A percentile compares a stretch with the other conserved stretches of the same genome.
Conservation (phyloP, 2,888 invertebrate genomes). For the Alcis repandata region DNA sequence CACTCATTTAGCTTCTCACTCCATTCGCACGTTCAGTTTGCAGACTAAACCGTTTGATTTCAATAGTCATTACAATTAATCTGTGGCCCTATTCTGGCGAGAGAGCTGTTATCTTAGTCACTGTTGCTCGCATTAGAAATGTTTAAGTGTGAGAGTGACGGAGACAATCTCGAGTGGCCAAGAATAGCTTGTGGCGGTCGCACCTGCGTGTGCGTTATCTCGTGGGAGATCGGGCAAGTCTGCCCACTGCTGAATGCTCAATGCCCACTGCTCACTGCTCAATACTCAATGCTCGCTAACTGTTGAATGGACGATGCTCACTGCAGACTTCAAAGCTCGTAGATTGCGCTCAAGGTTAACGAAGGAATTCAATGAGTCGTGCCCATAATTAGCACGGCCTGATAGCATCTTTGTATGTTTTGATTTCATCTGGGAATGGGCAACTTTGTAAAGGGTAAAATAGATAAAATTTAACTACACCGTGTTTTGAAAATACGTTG, state of each 20-base stretch:
- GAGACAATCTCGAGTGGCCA: too few species aligned
- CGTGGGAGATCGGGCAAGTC: conserved; percentile 30
- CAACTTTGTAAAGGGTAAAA: neutral
- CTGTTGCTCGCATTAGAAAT: too few species aligned
- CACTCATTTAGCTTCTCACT: too few species aligned
- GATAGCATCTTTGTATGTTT: conserved; percentile 19
- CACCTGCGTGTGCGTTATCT: conserved; percentile 21
- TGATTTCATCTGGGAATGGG: conserved; percentile 7
- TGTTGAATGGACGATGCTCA: conserved; percentile 8
- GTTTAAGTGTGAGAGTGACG: too few species aligned
- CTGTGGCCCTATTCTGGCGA: too few species aligned
- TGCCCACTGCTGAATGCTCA: conserved; percentile 13
- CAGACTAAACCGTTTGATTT: too few species aligned
- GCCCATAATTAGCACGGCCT: conserved; percentile 19
- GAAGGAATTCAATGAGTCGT: conserved; percentile 29
- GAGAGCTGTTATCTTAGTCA: too few species aligned
- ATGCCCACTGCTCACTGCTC: neutral
- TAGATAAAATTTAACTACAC: too few species aligned
- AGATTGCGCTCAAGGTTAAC: conserved; percentile 27
- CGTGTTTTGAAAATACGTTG: too few species aligned
- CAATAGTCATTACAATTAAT: neutral
- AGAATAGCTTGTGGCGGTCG: too few species aligned
- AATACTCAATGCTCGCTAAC: conserved; percentile 8
- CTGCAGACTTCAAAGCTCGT: conserved; percentile 11
- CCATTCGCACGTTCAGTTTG: too few species aligned